Base-by-base conservation (phyloP, 2,888 invertebrate genomes). In the Anthophora plumipes region DNA sequence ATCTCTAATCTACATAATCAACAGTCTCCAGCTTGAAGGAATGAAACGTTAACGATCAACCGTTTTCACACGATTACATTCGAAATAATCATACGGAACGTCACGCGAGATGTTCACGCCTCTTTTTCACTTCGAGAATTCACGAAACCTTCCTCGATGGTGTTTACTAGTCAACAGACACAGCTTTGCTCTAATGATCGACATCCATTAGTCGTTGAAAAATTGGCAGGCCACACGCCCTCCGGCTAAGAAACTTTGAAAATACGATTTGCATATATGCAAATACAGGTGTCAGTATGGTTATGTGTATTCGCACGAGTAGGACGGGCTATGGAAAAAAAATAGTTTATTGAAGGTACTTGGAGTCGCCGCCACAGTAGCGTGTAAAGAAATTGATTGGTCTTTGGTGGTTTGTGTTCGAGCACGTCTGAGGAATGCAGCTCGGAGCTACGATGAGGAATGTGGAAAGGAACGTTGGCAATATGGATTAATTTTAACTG, bases 171-270 rank as follows among this genome's bases (percentile, higher is more conserved):
- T 83, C 80, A 80, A 73, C 69, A 69, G 78, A 77, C 76, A n/a
- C n/a, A n/a, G 67, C 74, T 83, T 76, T 64, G 69, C 82, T 75
- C 75, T 87, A 87, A 89, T 88, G 88, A 89, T 90, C 86, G 88
- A 88, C 89, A 84, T 90, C 89, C 89, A 90, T 91, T 91, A 91
- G 82, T 82, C 68, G 39, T 14, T 78, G 61, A 78, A 81, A 78
- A 71, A 78, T 77, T 25, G 55, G 9, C 22, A 50, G 52, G 17
- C 82, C 66, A 25, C 31, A 22, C 52, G 64, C 52, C 80, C 54
- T 68, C 69, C 43, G 59, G 55, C 66, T n/a, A n/a, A 14, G 25
- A 63, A 71, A 37, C 71, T 67, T 74, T 70, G 73, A 70, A 81
- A 81, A 69, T 77, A 6, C 22, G 50, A 81, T 79, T 81, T 75